A percentile compares a stretch with the other conserved stretches of the same genome.
These are phyloP conservation scores for Pardalotus punctatus DNA, from an alignment of 2,113 vertebrate genomes.

Conservation along the genomic window DNA sequence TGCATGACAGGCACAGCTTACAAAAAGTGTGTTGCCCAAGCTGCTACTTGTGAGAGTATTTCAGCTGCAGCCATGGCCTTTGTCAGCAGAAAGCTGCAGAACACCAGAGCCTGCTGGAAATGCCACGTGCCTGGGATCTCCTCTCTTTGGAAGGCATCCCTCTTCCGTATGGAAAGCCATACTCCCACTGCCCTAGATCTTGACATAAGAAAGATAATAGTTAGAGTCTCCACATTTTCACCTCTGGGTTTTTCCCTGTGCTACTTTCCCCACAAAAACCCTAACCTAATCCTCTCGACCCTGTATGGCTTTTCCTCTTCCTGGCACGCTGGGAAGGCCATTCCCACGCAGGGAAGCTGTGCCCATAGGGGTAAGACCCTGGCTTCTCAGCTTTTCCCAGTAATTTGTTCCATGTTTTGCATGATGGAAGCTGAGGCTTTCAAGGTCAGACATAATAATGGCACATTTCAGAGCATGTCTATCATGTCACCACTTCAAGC, in stretches of 20 bases:
- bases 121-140: accelerated
- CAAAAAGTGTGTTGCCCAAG: not conserved
- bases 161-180: not conserved
- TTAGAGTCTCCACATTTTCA: not conserved
- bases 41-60: not conserved
- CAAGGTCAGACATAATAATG: slow-evolving; percentile 41
- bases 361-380: not conserved
- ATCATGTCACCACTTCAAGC: not conserved
- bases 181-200: not conserved
- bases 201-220: not conserved
- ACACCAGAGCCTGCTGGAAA: not conserved
- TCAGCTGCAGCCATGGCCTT: not conserved
- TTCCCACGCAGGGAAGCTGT: not conserved
- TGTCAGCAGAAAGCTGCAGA: not conserved
- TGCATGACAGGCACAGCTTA: not conserved
- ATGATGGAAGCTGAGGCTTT: slow-evolving; percentile 10
- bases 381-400: not conserved
- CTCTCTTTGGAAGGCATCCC: not conserved
- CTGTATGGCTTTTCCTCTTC: not conserved
- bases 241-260: not conserved
- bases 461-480: not conserved
- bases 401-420: not conserved
- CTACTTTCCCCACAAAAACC: not conserved
- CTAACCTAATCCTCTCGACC: not conserved
- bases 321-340: not conserved